phyloP scores from a whole-genome alignment of 2,888 invertebrate genomes.

The Stramonita haemastoma region DNA sequence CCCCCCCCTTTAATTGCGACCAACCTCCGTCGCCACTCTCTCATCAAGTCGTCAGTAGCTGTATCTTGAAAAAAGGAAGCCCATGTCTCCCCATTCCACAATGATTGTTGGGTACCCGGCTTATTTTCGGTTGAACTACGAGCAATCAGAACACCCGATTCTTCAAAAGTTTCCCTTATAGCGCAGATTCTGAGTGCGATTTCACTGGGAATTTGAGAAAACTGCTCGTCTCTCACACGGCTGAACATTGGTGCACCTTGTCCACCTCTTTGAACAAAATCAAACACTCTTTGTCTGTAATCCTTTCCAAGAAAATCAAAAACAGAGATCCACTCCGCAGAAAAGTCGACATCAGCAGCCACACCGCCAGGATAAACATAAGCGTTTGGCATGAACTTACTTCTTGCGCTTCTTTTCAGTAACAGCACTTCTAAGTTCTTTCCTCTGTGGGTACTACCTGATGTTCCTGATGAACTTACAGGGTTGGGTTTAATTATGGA shows the following conservation, averaged over 20 bases:
- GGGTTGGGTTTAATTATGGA: neutral
- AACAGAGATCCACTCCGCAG: conserved; percentile 84
- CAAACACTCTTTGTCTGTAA: conserved; percentile 45
- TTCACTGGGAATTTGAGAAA: conserved; percentile 78
- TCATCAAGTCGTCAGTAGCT: neutral
- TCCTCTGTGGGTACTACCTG: neutral
- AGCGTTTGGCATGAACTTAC: conserved; percentile 86
- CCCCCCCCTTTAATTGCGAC: too few species aligned
- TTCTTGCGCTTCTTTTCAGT: conserved; percentile 82
- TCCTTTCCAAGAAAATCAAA: conserved; percentile 77
- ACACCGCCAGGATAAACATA: conserved; percentile 94
- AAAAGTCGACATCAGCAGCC: conserved; percentile 84
- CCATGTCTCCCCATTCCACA: conserved; percentile 70
- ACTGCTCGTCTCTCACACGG: conserved; percentile 57
- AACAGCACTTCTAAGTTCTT: conserved; percentile 75
- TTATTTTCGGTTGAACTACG: neutral
- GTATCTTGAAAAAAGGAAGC: conserved; percentile 24
- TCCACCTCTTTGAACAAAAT: conserved; percentile 51
- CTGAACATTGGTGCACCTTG: conserved; percentile 61
- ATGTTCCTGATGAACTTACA: conserved; percentile 2
- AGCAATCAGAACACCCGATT: conserved; percentile 84
- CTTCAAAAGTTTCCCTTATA: conserved; percentile 93
- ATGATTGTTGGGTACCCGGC: conserved; percentile 31
- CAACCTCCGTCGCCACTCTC: conserved; percentile 37
- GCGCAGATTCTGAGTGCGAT: conserved; percentile 89